Evolutionary conservation across 1,140 invertebrate genomes (phyloP), one percentile per base, ranked within the genome.

Genomic region (Ceratosolen fusciceps): DNA sequence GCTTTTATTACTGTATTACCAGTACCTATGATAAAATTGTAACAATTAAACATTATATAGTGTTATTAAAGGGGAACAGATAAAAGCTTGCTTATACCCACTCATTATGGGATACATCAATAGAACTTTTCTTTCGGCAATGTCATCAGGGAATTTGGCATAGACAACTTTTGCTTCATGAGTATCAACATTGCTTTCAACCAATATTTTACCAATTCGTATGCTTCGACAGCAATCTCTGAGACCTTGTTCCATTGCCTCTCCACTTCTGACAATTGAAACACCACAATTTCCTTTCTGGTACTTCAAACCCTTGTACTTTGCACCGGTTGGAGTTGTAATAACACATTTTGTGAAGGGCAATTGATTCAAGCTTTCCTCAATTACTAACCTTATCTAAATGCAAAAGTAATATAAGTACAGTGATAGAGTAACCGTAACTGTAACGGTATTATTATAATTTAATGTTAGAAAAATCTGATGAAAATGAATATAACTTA

Each of bases 31-130:
- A 47, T n/a, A 65, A 39, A 84, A 83, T 72, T 39, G 31, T 56
- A 58, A 0, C 21, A 39, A 12, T n/a, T n/a, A 31, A 31, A 1
- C 5, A 37, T 77, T 2, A 16, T n/a, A n/a, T n/a, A n/a, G n/a
- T n/a, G n/a, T 73, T 52, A 73, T 14, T 4, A 19, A 47, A 21
- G 19, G 52, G 21, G 56, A 31, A 74, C 16, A 62, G 68, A 77
- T 47, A 14, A 5, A 76, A 34, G 68, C 56, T 74, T 43, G 12
- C 21, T 9, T 49, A 58, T 81, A 92, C 92, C 91, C 85, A 94
- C 97, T 98, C 96, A 99, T 98, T 74, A 99, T 99, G 26, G 98
- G 98, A 90, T 99, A 99, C 96, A 99, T 98, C 0, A 99, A 92
- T n/a, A 99, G 91, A 10, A 97, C 97, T 91, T 98, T 97, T 83